These are phyloP conservation scores for Psittacula cyanocephala DNA, from an alignment of 2,113 vertebrate genomes.

Conservation along the genomic window DNA sequence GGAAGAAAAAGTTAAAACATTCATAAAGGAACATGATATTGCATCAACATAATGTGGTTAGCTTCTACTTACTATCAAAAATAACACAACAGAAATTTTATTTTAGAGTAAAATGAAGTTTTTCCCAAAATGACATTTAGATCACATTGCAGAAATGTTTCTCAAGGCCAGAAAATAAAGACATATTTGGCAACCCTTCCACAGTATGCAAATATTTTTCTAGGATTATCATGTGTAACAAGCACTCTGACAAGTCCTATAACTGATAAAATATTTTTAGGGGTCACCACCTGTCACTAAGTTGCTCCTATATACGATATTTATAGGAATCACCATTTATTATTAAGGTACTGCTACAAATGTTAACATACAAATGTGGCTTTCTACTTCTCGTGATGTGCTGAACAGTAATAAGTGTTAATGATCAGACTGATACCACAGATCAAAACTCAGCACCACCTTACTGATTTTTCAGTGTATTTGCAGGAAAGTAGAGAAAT, in stretches of 20 bases:
- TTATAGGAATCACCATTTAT: neutral
- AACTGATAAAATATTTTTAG: neutral
- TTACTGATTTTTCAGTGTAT: neutral
- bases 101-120: neutral
- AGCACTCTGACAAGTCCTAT: neutral
- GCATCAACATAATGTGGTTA: neutral
- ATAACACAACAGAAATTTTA: neutral
- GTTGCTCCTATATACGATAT: neutral
- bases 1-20: too few relatives aligned
- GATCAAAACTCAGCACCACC: neutral
- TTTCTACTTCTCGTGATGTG: neutral
- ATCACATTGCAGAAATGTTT: neutral
- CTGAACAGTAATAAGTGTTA: neutral
- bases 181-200: neutral
- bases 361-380: neutral
- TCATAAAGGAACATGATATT: neutral
- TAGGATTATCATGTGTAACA: neutral
- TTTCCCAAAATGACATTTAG: neutral
- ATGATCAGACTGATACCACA: neutral
- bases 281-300: neutral
- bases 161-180: neutral
- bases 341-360: neutral
- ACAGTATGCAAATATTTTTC: neutral
- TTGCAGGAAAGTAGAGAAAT: neutral
- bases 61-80: neutral